Conservation (phyloP, 2,888 invertebrate genomes). For the Dinocampus coccinellae region DNA sequence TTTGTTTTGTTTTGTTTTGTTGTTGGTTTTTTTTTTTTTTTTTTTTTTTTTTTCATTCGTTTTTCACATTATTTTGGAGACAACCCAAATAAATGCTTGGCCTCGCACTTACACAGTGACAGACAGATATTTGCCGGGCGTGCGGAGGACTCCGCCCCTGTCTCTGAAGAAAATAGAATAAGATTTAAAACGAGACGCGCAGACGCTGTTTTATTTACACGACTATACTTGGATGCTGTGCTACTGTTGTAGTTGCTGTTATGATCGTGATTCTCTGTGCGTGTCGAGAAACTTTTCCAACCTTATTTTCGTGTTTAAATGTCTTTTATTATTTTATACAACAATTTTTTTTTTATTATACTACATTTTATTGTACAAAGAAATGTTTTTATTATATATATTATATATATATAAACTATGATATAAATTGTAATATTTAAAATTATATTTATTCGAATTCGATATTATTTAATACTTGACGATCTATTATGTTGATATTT, state of each 20-base stretch:
- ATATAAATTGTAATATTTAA: no score
- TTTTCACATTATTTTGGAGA: conserved; percentile 44
- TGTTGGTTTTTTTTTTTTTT: conserved; percentile 12
- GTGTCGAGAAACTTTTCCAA: neutral
- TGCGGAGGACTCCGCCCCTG: conserved; percentile 41
- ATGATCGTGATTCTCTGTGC: neutral
- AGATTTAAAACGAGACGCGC: conserved; percentile 26
- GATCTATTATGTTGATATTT: no score
- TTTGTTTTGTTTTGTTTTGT: conserved; percentile 7
- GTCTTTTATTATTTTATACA: neutral
- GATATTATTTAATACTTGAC: no score
- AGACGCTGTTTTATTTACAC: conserved; percentile 20
- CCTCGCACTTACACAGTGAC: conserved; percentile 39
- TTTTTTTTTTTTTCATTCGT: conserved; percentile 25
- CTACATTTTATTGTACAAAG: neutral
- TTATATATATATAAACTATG: no score
- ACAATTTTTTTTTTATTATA: neutral
- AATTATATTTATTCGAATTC: no score
- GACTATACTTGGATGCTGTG: conserved; percentile 14
- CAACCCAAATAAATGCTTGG: conserved; percentile 45
- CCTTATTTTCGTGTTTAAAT: neutral
- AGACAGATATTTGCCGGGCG: conserved; percentile 31
- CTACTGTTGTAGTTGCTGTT: neutral
- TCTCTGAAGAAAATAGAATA: neutral
- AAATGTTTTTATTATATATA: no score